These are phyloP conservation scores for Hyppa rectilinea DNA, from an alignment of 2,888 invertebrate genomes.

Conservation along the genomic window DNA sequence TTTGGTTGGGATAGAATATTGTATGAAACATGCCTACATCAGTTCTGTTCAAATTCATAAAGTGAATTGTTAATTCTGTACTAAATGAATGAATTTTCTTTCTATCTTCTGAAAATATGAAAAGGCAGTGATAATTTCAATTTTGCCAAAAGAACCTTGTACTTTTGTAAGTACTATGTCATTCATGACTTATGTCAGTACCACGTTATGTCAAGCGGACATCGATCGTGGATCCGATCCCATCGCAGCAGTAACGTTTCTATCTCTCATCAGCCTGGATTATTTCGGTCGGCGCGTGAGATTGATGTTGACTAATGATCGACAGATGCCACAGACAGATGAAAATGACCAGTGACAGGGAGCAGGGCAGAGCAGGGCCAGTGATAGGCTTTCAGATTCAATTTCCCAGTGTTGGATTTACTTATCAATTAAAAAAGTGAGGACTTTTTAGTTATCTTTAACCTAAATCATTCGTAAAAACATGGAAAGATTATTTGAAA, in stretches of 20 bases:
- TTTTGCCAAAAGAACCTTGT: neutral
- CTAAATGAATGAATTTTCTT: too few relatives aligned
- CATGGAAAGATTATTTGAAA: too few relatives aligned
- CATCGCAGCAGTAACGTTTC: constrained; percentile 6
- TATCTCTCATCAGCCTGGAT: constrained; percentile 33
- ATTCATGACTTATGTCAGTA: neutral
- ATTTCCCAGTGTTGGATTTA: neutral
- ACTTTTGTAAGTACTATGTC: neutral
- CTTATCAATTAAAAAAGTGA: neutral
- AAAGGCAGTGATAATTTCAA: too few relatives aligned
- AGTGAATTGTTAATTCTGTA: too few relatives aligned
- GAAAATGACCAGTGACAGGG: constrained; percentile 20
- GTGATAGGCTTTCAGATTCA: neutral
- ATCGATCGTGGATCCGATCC: constrained; percentile 2
- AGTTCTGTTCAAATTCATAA: too few relatives aligned
- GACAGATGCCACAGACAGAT: constrained; percentile 32
- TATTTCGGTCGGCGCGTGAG: constrained; percentile 23
- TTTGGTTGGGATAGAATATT: too few relatives aligned
- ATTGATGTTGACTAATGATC: constrained; percentile 48
- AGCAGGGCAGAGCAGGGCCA: too few relatives aligned
- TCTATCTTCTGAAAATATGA: too few relatives aligned
- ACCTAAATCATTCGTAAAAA: too few relatives aligned
- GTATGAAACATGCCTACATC: too few relatives aligned
- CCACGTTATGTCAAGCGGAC: neutral
- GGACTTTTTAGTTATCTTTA: too few relatives aligned